Base-by-base conservation (phyloP, 2,113 vertebrate genomes). In the Lepus timidus region DNA sequence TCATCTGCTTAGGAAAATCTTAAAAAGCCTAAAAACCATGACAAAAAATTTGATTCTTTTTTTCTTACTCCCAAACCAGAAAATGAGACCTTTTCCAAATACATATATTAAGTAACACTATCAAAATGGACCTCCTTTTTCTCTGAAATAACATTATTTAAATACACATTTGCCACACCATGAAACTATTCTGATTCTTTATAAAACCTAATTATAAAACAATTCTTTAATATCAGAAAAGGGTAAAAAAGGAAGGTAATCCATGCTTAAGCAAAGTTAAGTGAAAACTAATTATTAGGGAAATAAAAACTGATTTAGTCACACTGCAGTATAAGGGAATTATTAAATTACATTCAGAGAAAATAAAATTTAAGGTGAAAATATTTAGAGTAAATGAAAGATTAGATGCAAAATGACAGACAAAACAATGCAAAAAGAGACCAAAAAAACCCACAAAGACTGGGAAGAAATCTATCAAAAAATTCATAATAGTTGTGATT, bases 141-240 rank as follows among this genome's bases (percentile, higher is more conserved):
- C 64, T 95, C 36, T 92, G n/a, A 90, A 80, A 67, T 29, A 10
- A 52, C 36, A 81, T 16, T 17, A n/a, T 88, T 79, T 73, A 96
- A 90, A 82, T 88, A 85, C 81, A 58, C 17, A 95, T 39, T 33
- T 82, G 23, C 70, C 75, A 80, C 78, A 31, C 51, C 88, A 87
- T 62, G 49, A 90, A n/a, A 92, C 31, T 52, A 85, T 79, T 80
- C 39, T 71, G 13, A 27, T 58, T 83, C 61, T 91, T 49, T 83
- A 14, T 31, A 93, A 86, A 90, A 85, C 22, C 7, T 79, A 27
- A 87, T 39, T 71, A 71, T 16, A 80, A 90, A 92, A 74, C 4
- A 55, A 91, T 58, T 79, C 31, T 70, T 75, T 16, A 88, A 73
- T 64, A 94, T 12, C 36, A 62, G 13, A 67, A 92, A 86, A 6